Base-by-base conservation (phyloP, 2,113 vertebrate genomes). In the Percina caprodes region DNA sequence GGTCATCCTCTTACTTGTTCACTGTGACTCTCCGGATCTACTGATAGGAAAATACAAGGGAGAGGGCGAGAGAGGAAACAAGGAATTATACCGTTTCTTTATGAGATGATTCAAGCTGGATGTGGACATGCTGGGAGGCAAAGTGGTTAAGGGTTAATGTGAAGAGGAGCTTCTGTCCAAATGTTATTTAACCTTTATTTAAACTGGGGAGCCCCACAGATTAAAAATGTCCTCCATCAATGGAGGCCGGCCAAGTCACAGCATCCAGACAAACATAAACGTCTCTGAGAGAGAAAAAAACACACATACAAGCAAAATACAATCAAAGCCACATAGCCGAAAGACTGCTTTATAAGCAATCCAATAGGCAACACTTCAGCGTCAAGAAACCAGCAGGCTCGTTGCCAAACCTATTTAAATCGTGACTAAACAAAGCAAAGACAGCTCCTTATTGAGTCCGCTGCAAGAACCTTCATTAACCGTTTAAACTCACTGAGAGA, bases 371-470 rank as follows among this genome's bases (percentile, higher is more conserved):
- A 86, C 81, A 79, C 85, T 77, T 74, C 30, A 82, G 77, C 33
- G 35, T 89, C 83, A 69, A 86, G 91, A 69, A 88, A 92, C 66
- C 69, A 83, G 77, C 85, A 26, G 92, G 86, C 88, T 59, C 26
- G 1, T 70, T 84, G 90, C 88, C 91, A 92, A 83, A 84, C 77
- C 77, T 85, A 83, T 91, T 92, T 90, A 89, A 90, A 87, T 91
- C 90, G 83, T 76, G 66, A 83, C 87, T 86, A 84, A 88, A 90
- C 82, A 90, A 88, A 91, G 72, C 73, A 65, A 77, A 86, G 90
- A 81, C 77, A 77, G 76, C 86, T 86, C 49, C 75, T 88, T 81
- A 87, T 88, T 86, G 87, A 92, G 84, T 80, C 86, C 52, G 80
- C 87, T 82, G 80, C 86, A 33, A 78, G 75, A 77, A 82, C 85